A percentile compares a stretch with the other conserved stretches of the same genome.
Conservation (phyloP, 1,140 invertebrate genomes). For the Conus ventricosus region DNA sequence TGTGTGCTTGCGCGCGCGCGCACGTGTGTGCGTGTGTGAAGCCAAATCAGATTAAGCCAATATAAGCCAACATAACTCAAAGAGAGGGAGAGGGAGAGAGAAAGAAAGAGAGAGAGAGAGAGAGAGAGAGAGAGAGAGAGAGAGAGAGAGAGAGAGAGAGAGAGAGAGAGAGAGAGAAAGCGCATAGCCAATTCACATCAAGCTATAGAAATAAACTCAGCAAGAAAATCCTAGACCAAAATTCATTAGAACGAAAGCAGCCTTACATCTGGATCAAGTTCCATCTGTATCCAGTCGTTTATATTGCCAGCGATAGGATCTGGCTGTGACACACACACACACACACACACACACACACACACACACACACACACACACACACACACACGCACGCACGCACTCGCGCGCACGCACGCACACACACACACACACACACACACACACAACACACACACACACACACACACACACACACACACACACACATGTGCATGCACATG, state of each 20-base stretch:
- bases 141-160: not conserved
- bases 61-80: too few species aligned
- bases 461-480: too few species aligned
- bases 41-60: too few species aligned
- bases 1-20: too few species aligned
- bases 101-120: not conserved
- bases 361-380: constrained; percentile 6
- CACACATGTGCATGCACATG: too few species aligned
- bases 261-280: constrained; percentile 86
- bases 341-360: not conserved
- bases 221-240: too few species aligned
- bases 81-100: not conserved
- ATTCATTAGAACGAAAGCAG: not conserved
- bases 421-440: too few species aligned
- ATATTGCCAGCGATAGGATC: constrained; percentile 58
- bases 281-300: constrained; percentile 61
- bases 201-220: not conserved
- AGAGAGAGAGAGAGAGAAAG: not conserved
- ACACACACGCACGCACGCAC: not conserved
- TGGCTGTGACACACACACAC: constrained; percentile 60
- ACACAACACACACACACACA: too few species aligned
- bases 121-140: not conserved
- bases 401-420: too few species aligned
- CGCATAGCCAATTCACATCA: not conserved
- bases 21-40: too few species aligned